Base-by-base conservation (phyloP, 2,113 vertebrate genomes). In the Elachura formosa region DNA sequence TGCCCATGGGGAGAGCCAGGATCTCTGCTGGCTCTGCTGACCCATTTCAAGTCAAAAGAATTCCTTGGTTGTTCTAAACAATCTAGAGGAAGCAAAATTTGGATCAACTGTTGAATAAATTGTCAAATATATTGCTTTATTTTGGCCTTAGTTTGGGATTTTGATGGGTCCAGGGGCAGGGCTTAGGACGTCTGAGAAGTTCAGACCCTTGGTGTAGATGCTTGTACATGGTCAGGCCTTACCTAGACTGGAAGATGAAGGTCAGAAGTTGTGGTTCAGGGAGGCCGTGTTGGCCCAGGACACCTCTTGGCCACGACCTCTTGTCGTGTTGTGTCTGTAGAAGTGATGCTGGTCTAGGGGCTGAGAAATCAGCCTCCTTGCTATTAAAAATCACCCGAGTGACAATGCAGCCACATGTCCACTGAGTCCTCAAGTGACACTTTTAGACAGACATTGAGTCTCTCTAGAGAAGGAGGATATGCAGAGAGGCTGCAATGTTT, bases 321-420 rank as follows among this genome's bases (percentile, higher is more conserved):
- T n/a, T 56, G 29, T 18, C 54, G 52, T 22, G 21, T 20, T 46
- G 6, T 41, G 5, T 22, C 75, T 33, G 17, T 5, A n/a, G 43
- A 64, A 36, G 46, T 82, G 31, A 10, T 22, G 25, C 4, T 64
- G 38, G 2, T 48, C 51, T 17, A 11, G n/a, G 36, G 36, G 22
- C 73, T 26, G 71, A 78, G 36, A 61, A 12, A 40, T 24, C 52
- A 59, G 34, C 6, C 56, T 85, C 28, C 62, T 56, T 54, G 34
- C 56, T 58, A 3, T 58, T 36, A 54, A 72, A 40, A 66, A 52
- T 45, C 11, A 33, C 24, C 4, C 2, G 12, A 62, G 51, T 4
- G 8, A 38, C 22, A 11, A 34, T 34, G 59, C 45, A 78, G 62
- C 43, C 48, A 14, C 0, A 0, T 3, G 2, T 22, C 38, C 61